phyloP scores from a whole-genome alignment of 2,888 invertebrate species.

The Rapana venosa region DNA sequence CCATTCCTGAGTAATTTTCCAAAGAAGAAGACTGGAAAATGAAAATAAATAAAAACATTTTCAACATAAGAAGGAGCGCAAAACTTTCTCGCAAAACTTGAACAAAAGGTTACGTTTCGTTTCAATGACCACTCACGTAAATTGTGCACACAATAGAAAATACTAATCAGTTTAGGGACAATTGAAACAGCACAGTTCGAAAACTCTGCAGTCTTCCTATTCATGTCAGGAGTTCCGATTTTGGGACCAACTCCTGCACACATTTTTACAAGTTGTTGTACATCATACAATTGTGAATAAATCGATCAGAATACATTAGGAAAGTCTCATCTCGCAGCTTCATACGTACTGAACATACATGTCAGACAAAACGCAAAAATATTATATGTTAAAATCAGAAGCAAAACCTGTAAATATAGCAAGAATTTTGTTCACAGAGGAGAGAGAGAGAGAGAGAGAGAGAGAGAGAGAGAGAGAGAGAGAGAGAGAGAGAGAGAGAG shows the following conservation, averaged over 20 bases:
- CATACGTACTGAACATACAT: neutral
- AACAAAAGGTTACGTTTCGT: no score
- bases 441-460: conserved; percentile 3
- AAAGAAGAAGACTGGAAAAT: no score
- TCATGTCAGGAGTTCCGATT: neutral
- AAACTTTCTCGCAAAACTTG: no score
- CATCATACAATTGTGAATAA: neutral
- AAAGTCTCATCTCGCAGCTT: neutral
- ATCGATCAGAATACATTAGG: neutral
- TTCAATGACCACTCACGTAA: no score
- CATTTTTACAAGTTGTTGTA: neutral
- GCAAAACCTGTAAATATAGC: neutral
- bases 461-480: conserved; percentile 7
- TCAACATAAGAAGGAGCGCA: no score
- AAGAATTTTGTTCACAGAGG: neutral
- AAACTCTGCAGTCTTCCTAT: neutral
- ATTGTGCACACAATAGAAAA: neutral
- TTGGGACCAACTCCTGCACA: no score
- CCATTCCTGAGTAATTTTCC: no score
- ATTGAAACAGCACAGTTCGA: neutral
- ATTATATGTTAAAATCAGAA: neutral
- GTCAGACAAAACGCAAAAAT: neutral
- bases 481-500: neutral
- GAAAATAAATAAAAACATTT: no score
- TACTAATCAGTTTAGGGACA: neutral